Evolutionary conservation across 1,140 invertebrate genomes (phyloP).

Genomic region (Microplitis demolitor): DNA sequence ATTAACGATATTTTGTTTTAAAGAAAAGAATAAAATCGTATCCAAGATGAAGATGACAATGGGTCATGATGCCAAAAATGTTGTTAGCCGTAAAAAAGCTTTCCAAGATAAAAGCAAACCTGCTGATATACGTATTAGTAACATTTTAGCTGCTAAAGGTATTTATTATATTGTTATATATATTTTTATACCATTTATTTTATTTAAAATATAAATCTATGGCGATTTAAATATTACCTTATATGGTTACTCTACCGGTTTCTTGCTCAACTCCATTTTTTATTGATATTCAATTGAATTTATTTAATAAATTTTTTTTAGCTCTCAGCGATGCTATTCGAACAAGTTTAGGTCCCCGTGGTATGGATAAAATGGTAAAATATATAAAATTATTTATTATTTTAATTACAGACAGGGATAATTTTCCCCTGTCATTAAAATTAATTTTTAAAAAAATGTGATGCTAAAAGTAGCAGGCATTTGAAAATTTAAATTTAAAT

Average conservation of each 20-base stretch:
- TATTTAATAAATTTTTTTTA: conserved; percentile 61
- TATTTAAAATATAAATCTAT: neutral
- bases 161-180: conserved; percentile 34
- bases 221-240: neutral
- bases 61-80: conserved; percentile 51
- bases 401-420: no score
- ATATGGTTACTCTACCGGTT: neutral
- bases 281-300: conserved; percentile 1
- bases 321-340: conserved; percentile 98
- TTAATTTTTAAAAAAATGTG: no score
- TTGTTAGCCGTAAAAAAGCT: conserved; percentile 48
- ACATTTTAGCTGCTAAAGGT: conserved; percentile 98
- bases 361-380: conserved; percentile 99
- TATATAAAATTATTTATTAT: no score
- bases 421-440: no score
- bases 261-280: neutral
- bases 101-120: conserved; percentile 94
- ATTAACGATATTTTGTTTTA: no score
- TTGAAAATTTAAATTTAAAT: neutral
- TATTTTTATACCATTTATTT: neutral
- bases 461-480: no score
- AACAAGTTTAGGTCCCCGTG: conserved; percentile 96
- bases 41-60: conserved; percentile 47
- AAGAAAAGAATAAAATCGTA: neutral
- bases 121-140: conserved; percentile 90